A percentile compares a stretch with the other conserved stretches of the same genome.
These are phyloP conservation scores for Agrochola circellaris DNA, from an alignment of 2,888 invertebrate genomes.

Conservation along the genomic window DNA sequence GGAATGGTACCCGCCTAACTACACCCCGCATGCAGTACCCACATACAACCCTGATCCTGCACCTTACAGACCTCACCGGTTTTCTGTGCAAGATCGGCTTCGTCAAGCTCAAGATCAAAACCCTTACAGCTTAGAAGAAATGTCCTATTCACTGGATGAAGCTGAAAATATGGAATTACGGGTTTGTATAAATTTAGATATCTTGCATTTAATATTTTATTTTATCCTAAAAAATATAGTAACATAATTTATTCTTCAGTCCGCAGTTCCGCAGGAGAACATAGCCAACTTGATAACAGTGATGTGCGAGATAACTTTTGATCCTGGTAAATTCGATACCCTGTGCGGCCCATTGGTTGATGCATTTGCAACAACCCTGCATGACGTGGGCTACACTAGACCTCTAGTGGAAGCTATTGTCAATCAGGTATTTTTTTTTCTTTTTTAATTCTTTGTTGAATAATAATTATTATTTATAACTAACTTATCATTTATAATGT, in stretches of 20 bases:
- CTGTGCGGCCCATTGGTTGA: slow-evolving; percentile 93
- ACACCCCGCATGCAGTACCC: slow-evolving; percentile 81
- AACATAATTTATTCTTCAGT: slow-evolving; percentile 41
- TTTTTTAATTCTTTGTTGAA: neutral
- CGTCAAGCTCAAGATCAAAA: slow-evolving; percentile 87
- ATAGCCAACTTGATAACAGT: slow-evolving; percentile 92
- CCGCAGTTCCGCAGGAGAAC: slow-evolving; percentile 81
- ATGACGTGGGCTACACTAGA: slow-evolving; percentile 91
- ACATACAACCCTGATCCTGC: slow-evolving; percentile 79
- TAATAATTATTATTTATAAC: slow-evolving; percentile 28
- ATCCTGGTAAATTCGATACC: slow-evolving; percentile 94
- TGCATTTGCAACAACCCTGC: slow-evolving; percentile 92
- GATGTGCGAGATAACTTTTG: slow-evolving; percentile 94
- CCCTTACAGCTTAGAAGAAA: slow-evolving; percentile 84
- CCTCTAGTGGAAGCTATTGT: slow-evolving; percentile 93
- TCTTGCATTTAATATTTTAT: slow-evolving; percentile 6
- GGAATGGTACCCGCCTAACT: slow-evolving; percentile 91
- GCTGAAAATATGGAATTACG: slow-evolving; percentile 85
- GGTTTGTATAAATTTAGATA: slow-evolving; percentile 71
- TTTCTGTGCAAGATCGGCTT: slow-evolving; percentile 87
- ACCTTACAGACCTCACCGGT: slow-evolving; percentile 81
- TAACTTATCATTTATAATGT: slow-evolving; percentile 44
- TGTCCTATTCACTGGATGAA: slow-evolving; percentile 86
- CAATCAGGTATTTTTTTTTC: slow-evolving; percentile 88
- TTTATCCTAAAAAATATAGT: slow-evolving; percentile 18